These are phyloP conservation scores for Gymnoscelis rufifasciata DNA, from an alignment of 2,888 invertebrate species.

Conservation along the genomic window DNA sequence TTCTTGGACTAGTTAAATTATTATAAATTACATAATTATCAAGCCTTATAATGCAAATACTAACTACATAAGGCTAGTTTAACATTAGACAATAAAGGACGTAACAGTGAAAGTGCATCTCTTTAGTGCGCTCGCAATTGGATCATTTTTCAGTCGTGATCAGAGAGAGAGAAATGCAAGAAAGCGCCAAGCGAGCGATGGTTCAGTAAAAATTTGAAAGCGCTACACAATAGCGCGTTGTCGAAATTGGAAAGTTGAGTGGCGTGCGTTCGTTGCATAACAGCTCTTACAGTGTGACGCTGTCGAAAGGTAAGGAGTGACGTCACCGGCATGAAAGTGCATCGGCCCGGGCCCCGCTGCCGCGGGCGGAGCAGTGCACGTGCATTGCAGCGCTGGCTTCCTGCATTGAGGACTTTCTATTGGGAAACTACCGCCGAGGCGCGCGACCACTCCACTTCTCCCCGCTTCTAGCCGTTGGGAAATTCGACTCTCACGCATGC, in stretches of 20 bases:
- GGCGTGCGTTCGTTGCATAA: constrained; percentile 73
- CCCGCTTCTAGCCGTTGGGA: constrained; percentile 57
- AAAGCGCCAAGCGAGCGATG: constrained; percentile 70
- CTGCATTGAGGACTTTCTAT: constrained; percentile 76
- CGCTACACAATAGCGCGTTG: constrained; percentile 78
- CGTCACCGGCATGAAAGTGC: constrained; percentile 76
- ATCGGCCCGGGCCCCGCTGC: constrained; percentile 66
- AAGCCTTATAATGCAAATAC: not conserved
- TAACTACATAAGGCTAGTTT: constrained; percentile 2
- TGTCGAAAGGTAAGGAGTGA: constrained; percentile 73
- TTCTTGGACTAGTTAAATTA: too few species aligned
- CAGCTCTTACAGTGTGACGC: constrained; percentile 73
- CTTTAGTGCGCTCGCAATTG: constrained; percentile 59
- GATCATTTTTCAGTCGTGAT: constrained; percentile 71
- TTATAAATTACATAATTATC: too few species aligned
- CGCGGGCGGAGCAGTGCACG: constrained; percentile 37
- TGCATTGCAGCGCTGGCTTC: constrained; percentile 59
- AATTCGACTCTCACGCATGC: constrained; percentile 65
- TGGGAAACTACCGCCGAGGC: constrained; percentile 59
- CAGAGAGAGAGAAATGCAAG: constrained; percentile 68
- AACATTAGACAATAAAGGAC: constrained; percentile 44
- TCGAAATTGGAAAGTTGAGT: constrained; percentile 79
- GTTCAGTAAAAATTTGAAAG: constrained; percentile 76
- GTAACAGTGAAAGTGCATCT: constrained; percentile 72
- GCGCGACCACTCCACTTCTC: constrained; percentile 50